Evolutionary conservation across 2,797 vertebrate species (phyloP).

Genomic region (Sebastiscus albofasciatus): DNA sequence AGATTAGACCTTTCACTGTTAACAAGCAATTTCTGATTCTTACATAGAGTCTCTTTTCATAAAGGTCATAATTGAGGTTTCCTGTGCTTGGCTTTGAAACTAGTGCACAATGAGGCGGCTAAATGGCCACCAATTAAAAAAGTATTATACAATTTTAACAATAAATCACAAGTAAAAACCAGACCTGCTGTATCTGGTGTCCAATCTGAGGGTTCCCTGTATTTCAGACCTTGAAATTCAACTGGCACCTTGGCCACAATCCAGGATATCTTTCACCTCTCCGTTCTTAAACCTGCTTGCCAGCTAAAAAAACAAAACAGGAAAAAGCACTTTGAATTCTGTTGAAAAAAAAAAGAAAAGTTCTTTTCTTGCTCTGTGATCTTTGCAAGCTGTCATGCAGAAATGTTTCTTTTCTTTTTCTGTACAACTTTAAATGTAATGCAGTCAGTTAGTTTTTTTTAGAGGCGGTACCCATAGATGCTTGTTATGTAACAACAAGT

Average conservation of each 20-base stretch:
- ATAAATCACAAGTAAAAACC: not conserved
- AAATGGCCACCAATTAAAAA: not conserved
- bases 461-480: not conserved
- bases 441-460: not conserved
- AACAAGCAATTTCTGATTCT: too few species aligned
- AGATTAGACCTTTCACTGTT: too few species aligned
- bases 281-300: not conserved
- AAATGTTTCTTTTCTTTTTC: not conserved
- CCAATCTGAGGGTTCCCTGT: not conserved
- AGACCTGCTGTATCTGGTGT: not conserved
- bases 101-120: not conserved
- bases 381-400: constrained; percentile 8
- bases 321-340: not conserved
- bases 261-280: not conserved
- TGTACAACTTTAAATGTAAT: not conserved
- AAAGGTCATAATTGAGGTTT: not conserved
- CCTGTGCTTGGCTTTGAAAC: not conserved
- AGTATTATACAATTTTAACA: not conserved
- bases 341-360: not conserved
- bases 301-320: not conserved
- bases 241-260: not conserved
- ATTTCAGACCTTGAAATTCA: not conserved
- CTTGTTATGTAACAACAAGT: not conserved
- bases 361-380: constrained; percentile 1
- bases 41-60: too few species aligned